Evolutionary conservation across 2,888 invertebrate species (phyloP).

Genomic region (Cheilosia grossa): DNA sequence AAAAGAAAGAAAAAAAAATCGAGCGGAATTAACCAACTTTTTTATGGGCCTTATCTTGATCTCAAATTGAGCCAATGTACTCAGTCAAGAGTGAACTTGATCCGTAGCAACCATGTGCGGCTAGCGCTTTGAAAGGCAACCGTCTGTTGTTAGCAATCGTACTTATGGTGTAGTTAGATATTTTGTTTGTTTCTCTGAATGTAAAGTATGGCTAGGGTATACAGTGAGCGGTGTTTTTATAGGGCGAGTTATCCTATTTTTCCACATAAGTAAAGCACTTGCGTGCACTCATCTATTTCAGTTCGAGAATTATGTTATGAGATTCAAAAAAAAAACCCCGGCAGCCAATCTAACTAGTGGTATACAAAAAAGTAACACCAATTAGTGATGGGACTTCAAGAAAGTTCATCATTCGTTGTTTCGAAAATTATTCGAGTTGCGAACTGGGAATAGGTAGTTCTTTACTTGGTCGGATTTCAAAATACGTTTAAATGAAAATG

Average conservation of each 20-base stretch:
- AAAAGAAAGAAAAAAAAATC: neutral
- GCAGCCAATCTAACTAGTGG: too few relatives aligned
- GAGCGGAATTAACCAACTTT: slow-evolving; percentile 43
- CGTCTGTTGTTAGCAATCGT: slow-evolving; percentile 18
- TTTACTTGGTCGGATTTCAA: too few relatives aligned
- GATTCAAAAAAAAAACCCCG: too few relatives aligned
- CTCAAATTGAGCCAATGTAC: slow-evolving; percentile 49
- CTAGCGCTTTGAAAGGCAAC: slow-evolving; percentile 38
- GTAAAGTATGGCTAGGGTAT: neutral
- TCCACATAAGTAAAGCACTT: too few relatives aligned
- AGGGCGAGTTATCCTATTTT: neutral
- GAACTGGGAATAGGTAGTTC: too few relatives aligned
- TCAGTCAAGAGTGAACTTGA: slow-evolving; percentile 31
- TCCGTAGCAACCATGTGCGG: slow-evolving; percentile 40
- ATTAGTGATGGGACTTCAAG: too few relatives aligned
- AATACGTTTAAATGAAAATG: too few relatives aligned
- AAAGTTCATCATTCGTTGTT: too few relatives aligned
- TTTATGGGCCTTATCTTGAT: slow-evolving; percentile 59
- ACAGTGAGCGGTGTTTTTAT: slow-evolving; percentile 38
- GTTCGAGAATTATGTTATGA: too few relatives aligned
- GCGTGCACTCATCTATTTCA: too few relatives aligned
- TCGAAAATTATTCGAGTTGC: too few relatives aligned
- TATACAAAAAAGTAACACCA: too few relatives aligned
- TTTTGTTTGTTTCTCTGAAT: slow-evolving; percentile 1
- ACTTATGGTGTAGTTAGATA: slow-evolving; percentile 15